phyloP scores from a whole-genome alignment of 2,113 vertebrate species.

The Sakesphorus luctuosus region DNA sequence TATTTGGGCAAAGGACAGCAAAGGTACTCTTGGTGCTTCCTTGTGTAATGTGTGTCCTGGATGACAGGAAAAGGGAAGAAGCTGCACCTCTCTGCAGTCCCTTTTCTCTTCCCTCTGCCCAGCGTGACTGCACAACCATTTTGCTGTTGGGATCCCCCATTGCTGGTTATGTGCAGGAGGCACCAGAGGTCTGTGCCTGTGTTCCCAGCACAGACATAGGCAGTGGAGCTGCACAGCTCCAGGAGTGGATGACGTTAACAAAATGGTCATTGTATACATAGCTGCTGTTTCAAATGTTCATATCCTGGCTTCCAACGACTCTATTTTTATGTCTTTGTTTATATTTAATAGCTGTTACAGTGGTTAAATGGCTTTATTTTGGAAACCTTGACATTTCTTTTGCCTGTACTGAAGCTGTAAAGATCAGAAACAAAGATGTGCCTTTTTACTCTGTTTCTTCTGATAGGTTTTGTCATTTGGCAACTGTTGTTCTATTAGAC shows the following conservation, averaged over 20 bases:
- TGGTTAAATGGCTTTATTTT: conserved; percentile 43
- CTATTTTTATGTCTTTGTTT: conserved; percentile 36
- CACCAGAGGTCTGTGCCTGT: not conserved
- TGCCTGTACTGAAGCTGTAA: not conserved
- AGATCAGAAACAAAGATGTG: conserved; percentile 37
- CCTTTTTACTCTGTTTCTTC: conserved; percentile 47
- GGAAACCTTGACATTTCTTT: conserved; percentile 8
- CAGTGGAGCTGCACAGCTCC: not conserved
- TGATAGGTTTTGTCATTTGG: conserved; percentile 56
- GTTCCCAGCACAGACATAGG: not conserved
- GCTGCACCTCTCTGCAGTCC: not conserved
- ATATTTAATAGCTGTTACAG: conserved; percentile 29
- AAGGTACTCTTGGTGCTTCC: not conserved
- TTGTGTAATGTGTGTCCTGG: not conserved
- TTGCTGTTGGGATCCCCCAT: not conserved
- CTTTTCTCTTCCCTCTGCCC: not conserved
- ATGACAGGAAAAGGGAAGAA: not conserved
- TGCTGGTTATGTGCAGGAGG: not conserved
- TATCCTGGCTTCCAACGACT: not conserved
- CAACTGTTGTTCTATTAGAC: conserved; percentile 45
- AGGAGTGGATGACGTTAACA: not conserved
- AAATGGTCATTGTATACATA: not conserved
- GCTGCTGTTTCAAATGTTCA: conserved; percentile 9
- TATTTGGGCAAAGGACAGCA: not conserved
- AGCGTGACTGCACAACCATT: not conserved